Evolutionary conservation across 2,113 vertebrate genomes (phyloP).

Genomic region (Empidonax traillii): DNA sequence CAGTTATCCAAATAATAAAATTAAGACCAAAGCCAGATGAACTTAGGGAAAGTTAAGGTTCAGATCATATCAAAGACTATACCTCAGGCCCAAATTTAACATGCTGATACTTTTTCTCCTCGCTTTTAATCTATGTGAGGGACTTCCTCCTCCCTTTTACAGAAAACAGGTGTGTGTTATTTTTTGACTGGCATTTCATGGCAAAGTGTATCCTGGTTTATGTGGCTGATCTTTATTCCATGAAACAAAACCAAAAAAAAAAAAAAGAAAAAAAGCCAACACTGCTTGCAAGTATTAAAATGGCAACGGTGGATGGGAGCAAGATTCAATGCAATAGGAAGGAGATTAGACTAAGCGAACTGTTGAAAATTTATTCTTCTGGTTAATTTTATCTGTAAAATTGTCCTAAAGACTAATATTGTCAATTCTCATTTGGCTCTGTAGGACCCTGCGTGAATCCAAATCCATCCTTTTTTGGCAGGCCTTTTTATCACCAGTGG

Average conservation of each 20-base stretch:
- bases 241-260: not conserved
- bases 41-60: conserved; percentile 16
- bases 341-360: conserved; percentile 36
- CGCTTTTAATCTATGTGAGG: not conserved
- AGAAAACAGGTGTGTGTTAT: conserved; percentile 28
- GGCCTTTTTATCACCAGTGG: conserved; percentile 59
- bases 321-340: conserved; percentile 17
- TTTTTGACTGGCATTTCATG: not conserved
- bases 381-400: conserved; percentile 67
- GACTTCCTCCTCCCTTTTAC: conserved; percentile 21
- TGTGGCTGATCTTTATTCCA: not conserved
- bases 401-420: conserved; percentile 58
- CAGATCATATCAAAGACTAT: conserved; percentile 26
- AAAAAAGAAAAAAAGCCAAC: not conserved
- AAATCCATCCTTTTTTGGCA: conserved; percentile 60
- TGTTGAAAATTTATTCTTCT: conserved; percentile 63
- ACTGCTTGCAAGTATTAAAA: not conserved
- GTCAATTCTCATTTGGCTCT: conserved; percentile 60
- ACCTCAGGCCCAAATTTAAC: conserved; percentile 45
- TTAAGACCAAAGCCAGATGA: conserved; percentile 37
- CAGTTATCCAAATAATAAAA: conserved; percentile 21
- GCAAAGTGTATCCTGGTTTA: not conserved
- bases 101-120: conserved; percentile 25
- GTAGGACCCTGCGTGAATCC: conserved; percentile 44
- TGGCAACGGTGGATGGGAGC: not conserved